phyloP scores from a whole-genome alignment of 2,113 vertebrate genomes.

The Cygnus buccinator region DNA sequence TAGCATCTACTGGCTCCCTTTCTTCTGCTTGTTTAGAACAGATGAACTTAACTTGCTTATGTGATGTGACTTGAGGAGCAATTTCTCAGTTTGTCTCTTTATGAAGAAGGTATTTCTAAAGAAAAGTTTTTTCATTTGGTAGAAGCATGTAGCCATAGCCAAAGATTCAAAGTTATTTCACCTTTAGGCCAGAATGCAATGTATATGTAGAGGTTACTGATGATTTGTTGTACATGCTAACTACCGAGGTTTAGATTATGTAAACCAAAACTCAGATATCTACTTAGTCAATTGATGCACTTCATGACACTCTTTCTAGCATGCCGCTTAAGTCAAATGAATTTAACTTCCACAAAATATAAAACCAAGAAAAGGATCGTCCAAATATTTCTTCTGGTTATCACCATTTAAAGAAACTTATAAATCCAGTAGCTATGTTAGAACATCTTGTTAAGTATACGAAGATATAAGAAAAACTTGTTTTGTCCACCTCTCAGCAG shows the following conservation, averaged over 20 bases:
- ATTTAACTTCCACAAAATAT: background rate
- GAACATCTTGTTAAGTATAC: background rate
- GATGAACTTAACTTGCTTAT: background rate
- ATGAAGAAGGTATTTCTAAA: background rate
- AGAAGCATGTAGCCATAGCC: background rate
- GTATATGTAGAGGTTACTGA: background rate
- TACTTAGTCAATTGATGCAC: background rate
- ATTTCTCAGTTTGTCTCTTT: background rate
- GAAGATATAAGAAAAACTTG: background rate
- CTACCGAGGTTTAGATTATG: background rate
- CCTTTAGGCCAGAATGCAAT: background rate
- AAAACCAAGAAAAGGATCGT: background rate
- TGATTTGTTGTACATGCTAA: background rate
- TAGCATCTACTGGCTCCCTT: background rate
- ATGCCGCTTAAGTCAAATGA: background rate
- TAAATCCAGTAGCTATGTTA: background rate
- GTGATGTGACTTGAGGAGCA: background rate
- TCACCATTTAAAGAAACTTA: background rate
- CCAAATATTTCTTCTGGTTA: background rate
- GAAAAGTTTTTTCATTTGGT: background rate
- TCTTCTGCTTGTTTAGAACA: background rate
- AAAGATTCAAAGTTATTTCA: background rate
- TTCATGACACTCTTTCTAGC: background rate
- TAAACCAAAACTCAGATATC: background rate
- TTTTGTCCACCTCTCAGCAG: slow-evolving; percentile 87